A percentile compares a stretch with the other conserved stretches of the same genome.
Conservation (phyloP, 2,113 vertebrate species). For the Alligator sinensis region DNA sequence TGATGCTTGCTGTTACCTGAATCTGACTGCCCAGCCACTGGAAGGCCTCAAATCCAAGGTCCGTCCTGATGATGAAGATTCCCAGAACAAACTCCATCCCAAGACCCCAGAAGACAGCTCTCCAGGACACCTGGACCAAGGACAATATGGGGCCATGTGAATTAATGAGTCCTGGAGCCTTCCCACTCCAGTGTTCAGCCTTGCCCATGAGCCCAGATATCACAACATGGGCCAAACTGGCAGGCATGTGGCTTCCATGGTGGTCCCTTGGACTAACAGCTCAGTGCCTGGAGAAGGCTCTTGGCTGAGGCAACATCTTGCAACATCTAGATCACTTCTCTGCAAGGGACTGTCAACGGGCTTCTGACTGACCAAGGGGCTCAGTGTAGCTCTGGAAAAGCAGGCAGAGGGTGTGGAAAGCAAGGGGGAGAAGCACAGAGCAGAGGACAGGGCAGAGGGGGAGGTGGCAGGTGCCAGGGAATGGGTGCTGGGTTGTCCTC, state of each 20-base stretch:
- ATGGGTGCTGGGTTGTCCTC: not conserved
- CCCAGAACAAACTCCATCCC: constrained; percentile 91
- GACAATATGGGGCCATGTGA: not conserved
- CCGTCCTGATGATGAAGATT: constrained; percentile 90
- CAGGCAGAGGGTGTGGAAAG: not conserved
- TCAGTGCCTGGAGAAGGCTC: not conserved
- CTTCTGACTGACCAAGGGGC: not conserved
- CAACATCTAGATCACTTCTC: not conserved
- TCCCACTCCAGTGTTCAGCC: not conserved
- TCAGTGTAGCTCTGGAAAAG: not conserved
- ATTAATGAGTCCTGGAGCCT: not conserved
- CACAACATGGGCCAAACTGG: not conserved
- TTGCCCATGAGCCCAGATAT: not conserved
- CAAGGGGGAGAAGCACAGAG: accelerated
- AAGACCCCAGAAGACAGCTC: constrained; percentile 90
- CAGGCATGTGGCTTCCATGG: not conserved
- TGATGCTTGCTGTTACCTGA: constrained; percentile 81
- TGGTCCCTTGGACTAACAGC: not conserved
- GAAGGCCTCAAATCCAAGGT: constrained; percentile 86
- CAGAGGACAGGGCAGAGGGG: not conserved
- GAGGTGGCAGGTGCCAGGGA: not conserved
- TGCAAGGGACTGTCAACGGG: not conserved
- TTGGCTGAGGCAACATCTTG: not conserved
- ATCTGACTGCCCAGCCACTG: constrained; percentile 92
- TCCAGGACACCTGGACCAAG: constrained; percentile 86